A percentile compares a stretch with the other conserved stretches of the same genome.
Conservation (phyloP, 2,888 invertebrate genomes). For the Nephrotoma flavescens region DNA sequence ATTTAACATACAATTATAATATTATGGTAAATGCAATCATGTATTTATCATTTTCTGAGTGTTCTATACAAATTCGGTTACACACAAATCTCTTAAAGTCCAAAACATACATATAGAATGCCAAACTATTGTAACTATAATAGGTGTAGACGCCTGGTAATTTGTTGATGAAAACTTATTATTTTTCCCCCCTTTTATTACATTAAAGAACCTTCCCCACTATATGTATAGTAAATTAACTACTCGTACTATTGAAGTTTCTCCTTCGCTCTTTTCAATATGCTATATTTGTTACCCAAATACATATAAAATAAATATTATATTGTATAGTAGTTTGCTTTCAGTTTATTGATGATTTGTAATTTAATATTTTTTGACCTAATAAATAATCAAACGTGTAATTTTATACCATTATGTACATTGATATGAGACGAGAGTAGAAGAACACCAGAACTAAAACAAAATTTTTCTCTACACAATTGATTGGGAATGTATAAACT, state of each 20-base stretch:
- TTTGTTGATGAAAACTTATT: not conserved
- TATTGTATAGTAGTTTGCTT: not conserved
- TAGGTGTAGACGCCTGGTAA: not conserved
- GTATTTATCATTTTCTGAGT: too few relatives aligned
- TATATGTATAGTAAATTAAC: not conserved
- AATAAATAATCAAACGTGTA: not conserved
- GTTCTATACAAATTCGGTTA: not conserved
- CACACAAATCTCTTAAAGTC: not conserved
- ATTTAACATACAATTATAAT: too few relatives aligned
- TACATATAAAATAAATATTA: not conserved
- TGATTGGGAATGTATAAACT: not conserved
- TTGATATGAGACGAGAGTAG: not conserved
- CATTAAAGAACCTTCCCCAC: not conserved
- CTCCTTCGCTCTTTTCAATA: not conserved
- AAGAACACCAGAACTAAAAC: not conserved
- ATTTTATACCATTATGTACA: not conserved
- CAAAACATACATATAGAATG: not conserved
- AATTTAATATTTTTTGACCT: not conserved
- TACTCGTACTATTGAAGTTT: not conserved
- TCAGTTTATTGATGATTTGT: not conserved
- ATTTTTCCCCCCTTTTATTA: not conserved
- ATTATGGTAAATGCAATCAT: too few relatives aligned
- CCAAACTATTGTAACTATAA: not conserved
- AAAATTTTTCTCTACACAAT: not conserved
- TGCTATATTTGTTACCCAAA: not conserved